Conservation (phyloP, 2,113 vertebrate species). For the Euleptes europaea region DNA sequence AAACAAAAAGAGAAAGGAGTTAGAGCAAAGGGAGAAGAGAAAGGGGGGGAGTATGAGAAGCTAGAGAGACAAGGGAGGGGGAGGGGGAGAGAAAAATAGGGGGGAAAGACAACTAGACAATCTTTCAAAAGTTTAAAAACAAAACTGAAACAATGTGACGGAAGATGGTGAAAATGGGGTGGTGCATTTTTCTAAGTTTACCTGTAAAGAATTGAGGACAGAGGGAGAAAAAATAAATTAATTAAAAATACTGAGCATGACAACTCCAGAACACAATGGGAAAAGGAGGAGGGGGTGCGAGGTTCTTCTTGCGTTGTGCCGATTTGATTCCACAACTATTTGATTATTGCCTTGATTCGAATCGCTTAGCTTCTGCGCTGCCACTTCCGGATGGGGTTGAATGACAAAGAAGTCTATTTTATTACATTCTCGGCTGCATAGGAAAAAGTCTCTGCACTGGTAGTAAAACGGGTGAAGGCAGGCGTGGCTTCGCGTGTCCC, state of each 20-base stretch:
- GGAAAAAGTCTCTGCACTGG: constrained; percentile 63
- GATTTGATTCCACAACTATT: neutral
- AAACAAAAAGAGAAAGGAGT: constrained; percentile 59
- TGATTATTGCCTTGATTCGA: constrained; percentile 45
- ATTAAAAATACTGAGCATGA: constrained; percentile 19
- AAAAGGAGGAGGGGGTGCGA: neutral
- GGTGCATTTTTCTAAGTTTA: constrained; percentile 49
- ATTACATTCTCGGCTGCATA: neutral
- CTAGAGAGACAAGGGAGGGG: constrained; percentile 50
- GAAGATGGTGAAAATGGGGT: constrained; percentile 39
- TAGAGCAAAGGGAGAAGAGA: constrained; percentile 48
- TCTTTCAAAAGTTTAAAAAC: constrained; percentile 31
- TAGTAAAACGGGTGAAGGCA: neutral
- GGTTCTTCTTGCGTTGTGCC: constrained; percentile 47
- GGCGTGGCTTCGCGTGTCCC: neutral
- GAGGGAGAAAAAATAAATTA: constrained; percentile 18
- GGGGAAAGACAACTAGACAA: constrained; percentile 13
- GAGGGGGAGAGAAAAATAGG: neutral
- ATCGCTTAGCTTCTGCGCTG: neutral
- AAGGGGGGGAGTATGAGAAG: neutral
- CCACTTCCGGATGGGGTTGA: neutral
- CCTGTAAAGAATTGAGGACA: constrained; percentile 62
- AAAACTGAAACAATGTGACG: constrained; percentile 63
- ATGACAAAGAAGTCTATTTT: constrained; percentile 1
- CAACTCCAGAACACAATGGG: constrained; percentile 18